These are phyloP conservation scores for Pristionchus japonicus DNA, from an alignment of 2,888 invertebrate species.

Conservation along the genomic window DNA sequence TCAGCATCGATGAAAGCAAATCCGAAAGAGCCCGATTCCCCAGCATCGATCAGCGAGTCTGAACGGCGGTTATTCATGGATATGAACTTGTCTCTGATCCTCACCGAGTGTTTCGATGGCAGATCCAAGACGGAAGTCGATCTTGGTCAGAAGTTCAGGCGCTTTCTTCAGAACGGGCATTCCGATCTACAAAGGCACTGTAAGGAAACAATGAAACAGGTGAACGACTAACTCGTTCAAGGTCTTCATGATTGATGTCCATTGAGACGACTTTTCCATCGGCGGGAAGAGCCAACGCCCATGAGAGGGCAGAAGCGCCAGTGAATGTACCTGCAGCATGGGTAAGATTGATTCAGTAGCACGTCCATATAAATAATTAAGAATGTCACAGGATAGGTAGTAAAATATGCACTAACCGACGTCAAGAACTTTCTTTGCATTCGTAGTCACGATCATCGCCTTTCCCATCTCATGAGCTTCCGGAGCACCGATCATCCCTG, in stretches of 20 bases:
- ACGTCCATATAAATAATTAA: too few species aligned
- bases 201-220: too few species aligned
- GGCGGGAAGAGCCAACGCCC: slow-evolving; percentile 76
- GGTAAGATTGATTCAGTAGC: too few species aligned
- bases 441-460: slow-evolving; percentile 13
- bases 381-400: neutral
- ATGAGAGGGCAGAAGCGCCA: slow-evolving; percentile 76
- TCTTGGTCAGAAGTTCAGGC: slow-evolving; percentile 51
- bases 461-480: slow-evolving; percentile 42
- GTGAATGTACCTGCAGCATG: slow-evolving; percentile 75
- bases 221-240: slow-evolving; percentile 48
- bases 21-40: slow-evolving; percentile 64
- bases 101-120: slow-evolving; percentile 52
- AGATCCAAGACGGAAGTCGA: slow-evolving; percentile 52
- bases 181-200: too few species aligned
- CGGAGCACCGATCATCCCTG: slow-evolving; percentile 45
- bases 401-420: slow-evolving; percentile 12
- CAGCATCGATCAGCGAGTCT: slow-evolving; percentile 63
- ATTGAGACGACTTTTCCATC: slow-evolving; percentile 76
- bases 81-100: neutral
- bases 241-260: slow-evolving; percentile 68
- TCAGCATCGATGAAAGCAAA: slow-evolving; percentile 76
- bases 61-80: slow-evolving; percentile 39
- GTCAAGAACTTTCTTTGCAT: slow-evolving; percentile 41
- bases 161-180: slow-evolving; percentile 48